phyloP scores from a whole-genome alignment of 2,888 invertebrate genomes.

The Eristalis intricaria region DNA sequence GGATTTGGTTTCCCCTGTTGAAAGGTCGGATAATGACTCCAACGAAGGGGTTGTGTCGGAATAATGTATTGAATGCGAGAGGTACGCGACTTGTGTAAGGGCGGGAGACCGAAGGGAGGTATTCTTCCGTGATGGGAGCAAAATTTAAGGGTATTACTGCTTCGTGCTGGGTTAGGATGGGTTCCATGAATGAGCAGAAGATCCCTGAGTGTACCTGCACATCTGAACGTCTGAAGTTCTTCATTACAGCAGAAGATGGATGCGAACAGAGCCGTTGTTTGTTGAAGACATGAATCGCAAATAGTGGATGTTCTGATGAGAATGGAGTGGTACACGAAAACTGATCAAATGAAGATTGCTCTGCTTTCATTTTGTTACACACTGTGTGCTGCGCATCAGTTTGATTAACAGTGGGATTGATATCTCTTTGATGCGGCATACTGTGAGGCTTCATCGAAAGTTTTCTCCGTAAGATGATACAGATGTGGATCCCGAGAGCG shows the following conservation, averaged over 20 bases:
- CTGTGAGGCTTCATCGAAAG: too few species aligned
- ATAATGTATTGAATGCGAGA: constrained; percentile 60
- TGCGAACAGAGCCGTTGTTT: constrained; percentile 23
- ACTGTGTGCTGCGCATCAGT: background rate
- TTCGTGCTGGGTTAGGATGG: constrained; percentile 46
- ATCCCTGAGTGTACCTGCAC: constrained; percentile 13
- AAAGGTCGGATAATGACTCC: constrained; percentile 67
- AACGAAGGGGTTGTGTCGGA: constrained; percentile 40
- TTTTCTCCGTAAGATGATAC: too few species aligned
- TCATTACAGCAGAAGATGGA: constrained; percentile 19
- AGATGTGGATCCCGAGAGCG: too few species aligned
- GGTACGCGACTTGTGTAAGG: constrained; percentile 16
- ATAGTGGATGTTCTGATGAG: constrained; percentile 24
- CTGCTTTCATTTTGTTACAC: background rate
- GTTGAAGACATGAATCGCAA: constrained; percentile 36
- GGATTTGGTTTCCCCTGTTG: constrained; percentile 41
- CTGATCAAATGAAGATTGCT: background rate
- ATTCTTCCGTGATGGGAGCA: background rate
- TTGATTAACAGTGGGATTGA: background rate
- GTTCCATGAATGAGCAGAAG: constrained; percentile 21
- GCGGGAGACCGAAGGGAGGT: background rate
- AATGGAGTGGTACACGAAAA: background rate
- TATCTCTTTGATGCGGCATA: background rate
- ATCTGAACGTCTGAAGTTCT: constrained; percentile 25
- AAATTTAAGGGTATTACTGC: constrained; percentile 50